Percentiles rank a stretch among this genome's conserved stretches.
Evolutionary conservation across 23 tunicate species (phyloP).

Genomic region (Trididemnum miniatum): DNA sequence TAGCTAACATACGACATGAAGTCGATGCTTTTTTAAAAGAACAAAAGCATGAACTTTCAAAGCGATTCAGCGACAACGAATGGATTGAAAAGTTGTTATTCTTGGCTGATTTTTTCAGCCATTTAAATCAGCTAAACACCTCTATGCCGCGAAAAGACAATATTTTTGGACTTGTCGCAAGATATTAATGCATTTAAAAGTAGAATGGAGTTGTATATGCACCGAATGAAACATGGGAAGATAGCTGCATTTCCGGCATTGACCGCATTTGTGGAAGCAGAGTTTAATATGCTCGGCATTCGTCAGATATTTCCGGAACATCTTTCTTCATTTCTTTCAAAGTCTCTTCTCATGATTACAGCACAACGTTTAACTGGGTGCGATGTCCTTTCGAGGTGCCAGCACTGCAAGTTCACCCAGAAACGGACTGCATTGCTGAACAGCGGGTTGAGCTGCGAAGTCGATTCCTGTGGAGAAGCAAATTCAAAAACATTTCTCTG

Average conservation of each 20-base stretch:
- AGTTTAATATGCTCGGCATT: slow-evolving; percentile 34
- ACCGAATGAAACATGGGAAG: slow-evolving; percentile 47
- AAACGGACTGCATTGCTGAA: slow-evolving; percentile 43
- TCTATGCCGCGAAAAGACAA: slow-evolving; percentile 33
- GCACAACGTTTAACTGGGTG: slow-evolving; percentile 45
- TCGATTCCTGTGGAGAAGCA: slow-evolving; percentile 48
- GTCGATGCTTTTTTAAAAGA: slow-evolving; percentile 21
- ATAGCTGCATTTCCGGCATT: slow-evolving; percentile 37
- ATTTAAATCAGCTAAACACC: slow-evolving; percentile 25
- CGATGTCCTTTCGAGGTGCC: slow-evolving; percentile 49
- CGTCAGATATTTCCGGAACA: slow-evolving; percentile 37
- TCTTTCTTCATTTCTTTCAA: slow-evolving; percentile 32
- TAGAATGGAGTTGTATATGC: slow-evolving; percentile 49
- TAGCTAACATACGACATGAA: slow-evolving; percentile 13
- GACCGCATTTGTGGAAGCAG: slow-evolving; percentile 23
- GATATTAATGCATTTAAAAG: slow-evolving; percentile 28
- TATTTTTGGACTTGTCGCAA: slow-evolving; percentile 20
- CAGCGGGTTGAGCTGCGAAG: slow-evolving; percentile 49
- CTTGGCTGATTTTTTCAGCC: slow-evolving; percentile 54
- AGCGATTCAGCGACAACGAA: slow-evolving; percentile 36
- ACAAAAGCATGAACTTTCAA: too few species aligned
- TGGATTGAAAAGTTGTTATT: slow-evolving; percentile 65
- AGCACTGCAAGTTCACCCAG: slow-evolving; percentile 38
- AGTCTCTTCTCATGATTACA: slow-evolving; percentile 18
- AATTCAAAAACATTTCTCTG: slow-evolving; percentile 31